phyloP scores from a whole-genome alignment of 2,113 vertebrate species.

The Reinhardtius hippoglossoides region DNA sequence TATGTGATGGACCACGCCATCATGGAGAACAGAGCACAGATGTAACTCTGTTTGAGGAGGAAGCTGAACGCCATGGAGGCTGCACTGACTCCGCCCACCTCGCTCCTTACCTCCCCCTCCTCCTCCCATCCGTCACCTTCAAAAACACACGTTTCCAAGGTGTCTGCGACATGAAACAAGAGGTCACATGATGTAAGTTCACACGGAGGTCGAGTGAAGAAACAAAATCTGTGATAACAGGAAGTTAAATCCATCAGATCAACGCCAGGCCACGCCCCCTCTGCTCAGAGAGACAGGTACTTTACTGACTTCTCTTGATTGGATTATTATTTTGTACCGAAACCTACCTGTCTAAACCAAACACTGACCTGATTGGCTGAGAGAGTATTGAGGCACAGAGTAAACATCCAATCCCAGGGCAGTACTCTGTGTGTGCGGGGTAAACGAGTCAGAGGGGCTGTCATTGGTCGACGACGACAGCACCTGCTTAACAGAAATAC shows the following conservation, averaged over 20 bases:
- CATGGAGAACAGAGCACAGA: slow-evolving; percentile 86
- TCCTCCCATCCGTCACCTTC: slow-evolving; percentile 76
- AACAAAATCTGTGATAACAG: too few relatives aligned
- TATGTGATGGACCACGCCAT: slow-evolving; percentile 96
- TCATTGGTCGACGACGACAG: slow-evolving; percentile 84
- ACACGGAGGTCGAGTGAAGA: too few relatives aligned
- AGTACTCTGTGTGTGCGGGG: slow-evolving; percentile 84
- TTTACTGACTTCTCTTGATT: too few relatives aligned
- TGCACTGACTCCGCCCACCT: slow-evolving; percentile 64
- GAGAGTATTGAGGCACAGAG: slow-evolving; percentile 87
- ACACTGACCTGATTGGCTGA: slow-evolving; percentile 84
- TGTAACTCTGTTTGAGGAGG: slow-evolving; percentile 96
- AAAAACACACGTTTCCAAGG: slow-evolving; percentile 64
- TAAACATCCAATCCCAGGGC: slow-evolving; percentile 84
- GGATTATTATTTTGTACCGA: too few relatives aligned
- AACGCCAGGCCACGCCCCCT: too few relatives aligned
- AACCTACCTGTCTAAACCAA: too few relatives aligned
- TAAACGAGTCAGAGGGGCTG: slow-evolving; percentile 85
- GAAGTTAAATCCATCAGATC: too few relatives aligned
- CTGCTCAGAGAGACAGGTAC: too few relatives aligned
- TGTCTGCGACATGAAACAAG: slow-evolving; percentile 56
- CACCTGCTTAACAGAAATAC: slow-evolving; percentile 70
- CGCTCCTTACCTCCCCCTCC: slow-evolving; percentile 44
- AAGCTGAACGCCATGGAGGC: slow-evolving; percentile 88
- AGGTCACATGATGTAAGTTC: neutral